Conservation (phyloP, 37 sponge, comb jelly and placozoan species). For the Aphrocallistes beatrix region DNA sequence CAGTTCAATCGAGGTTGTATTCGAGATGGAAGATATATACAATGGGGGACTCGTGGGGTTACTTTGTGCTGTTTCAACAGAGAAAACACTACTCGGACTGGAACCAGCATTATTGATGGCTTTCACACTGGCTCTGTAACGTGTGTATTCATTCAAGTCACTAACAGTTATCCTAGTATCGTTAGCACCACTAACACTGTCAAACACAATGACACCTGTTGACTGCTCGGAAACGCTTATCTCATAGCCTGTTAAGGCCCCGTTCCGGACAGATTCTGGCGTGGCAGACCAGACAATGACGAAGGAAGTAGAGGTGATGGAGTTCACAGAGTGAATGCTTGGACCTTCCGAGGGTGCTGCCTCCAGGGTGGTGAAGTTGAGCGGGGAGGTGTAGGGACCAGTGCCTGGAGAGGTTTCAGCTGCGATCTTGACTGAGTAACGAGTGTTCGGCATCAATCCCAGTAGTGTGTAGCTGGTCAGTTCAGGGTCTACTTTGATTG, state of each 20-base stretch:
- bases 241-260: neutral
- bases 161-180: neutral
- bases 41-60: neutral
- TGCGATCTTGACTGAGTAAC: neutral
- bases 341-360: neutral
- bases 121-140: neutral
- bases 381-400: neutral
- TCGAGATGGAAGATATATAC: neutral
- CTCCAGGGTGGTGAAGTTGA: neutral
- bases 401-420: constrained; percentile 10
- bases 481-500: neutral
- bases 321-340: constrained; percentile 11
- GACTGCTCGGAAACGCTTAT: neutral
- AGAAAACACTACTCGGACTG: neutral
- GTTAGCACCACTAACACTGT: neutral
- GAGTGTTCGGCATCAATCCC: neutral
- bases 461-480: neutral
- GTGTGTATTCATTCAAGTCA: neutral
- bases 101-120: constrained; percentile 2
- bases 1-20: constrained; percentile 3
- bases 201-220: neutral
- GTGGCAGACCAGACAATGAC: neutral
- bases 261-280: neutral
- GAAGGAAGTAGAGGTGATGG: neutral
- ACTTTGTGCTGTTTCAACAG: neutral